Percentiles rank a stretch among this genome's conserved stretches.
Conservation (phyloP, 2,888 invertebrate genomes). For the Caradrina kadenii region DNA sequence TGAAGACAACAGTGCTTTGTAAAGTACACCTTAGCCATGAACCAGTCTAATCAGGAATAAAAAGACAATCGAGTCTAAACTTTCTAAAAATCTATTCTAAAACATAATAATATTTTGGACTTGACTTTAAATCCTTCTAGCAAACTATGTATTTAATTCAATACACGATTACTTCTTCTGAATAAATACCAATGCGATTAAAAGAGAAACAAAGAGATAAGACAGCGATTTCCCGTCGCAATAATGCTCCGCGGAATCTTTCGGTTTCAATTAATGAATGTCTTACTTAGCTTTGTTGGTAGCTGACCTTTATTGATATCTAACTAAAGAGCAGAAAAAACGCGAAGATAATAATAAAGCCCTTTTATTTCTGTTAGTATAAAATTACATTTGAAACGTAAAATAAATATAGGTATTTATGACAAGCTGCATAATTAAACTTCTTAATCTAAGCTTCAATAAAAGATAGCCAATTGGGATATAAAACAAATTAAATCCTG, state of each 20-base stretch:
- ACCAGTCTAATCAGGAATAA: background rate
- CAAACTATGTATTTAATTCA: background rate
- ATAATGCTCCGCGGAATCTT: slow-evolving; percentile 15
- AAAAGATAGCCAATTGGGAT: too few species aligned
- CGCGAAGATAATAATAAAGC: background rate
- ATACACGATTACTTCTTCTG: background rate
- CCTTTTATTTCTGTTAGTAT: background rate
- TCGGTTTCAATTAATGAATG: slow-evolving; percentile 23
- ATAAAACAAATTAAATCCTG: too few species aligned
- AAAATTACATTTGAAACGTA: background rate
- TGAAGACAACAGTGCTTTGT: background rate
- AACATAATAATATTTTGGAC: slow-evolving; percentile 1
- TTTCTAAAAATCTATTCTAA: background rate
- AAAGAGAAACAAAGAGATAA: slow-evolving; percentile 10
- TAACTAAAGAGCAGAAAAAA: background rate
- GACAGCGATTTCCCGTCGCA: slow-evolving; percentile 21
- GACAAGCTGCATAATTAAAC: background rate
- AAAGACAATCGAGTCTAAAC: background rate
- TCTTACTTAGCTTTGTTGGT: slow-evolving; percentile 25
- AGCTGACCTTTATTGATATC: slow-evolving; percentile 24
- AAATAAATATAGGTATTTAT: too few species aligned
- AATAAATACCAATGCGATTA: slow-evolving; percentile 6
- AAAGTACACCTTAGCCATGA: background rate
- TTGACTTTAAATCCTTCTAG: background rate
- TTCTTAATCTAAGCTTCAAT: background rate